These are phyloP conservation scores for Drosophila pseudoananassae DNA, from an alignment of 1,140 invertebrate species.

Conservation along the genomic window DNA sequence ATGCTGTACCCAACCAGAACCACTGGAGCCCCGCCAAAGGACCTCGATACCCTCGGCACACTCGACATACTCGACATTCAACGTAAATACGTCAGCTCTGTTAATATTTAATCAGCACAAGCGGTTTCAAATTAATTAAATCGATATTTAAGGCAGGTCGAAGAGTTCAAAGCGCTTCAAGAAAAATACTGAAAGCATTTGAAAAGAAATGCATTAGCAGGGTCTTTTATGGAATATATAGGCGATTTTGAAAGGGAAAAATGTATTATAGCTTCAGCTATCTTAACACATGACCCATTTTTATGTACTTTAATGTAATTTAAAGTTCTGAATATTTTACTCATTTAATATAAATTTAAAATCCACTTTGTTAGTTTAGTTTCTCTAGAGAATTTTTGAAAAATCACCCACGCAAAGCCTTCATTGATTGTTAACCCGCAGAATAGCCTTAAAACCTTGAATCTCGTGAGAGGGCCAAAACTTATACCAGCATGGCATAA, in stretches of 20 bases:
- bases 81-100: constrained; percentile 39
- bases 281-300: no score
- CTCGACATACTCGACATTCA: constrained; percentile 26
- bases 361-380: no score
- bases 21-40: constrained; percentile 4
- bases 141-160: constrained; percentile 27
- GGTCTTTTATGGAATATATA: background rate
- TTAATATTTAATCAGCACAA: constrained; percentile 51
- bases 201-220: background rate
- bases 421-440: constrained; percentile 2
- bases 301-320: no score
- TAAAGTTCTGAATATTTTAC: no score
- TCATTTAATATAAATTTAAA: no score
- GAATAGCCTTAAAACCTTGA: constrained; percentile 16
- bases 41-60: constrained; percentile 14
- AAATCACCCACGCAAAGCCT: background rate
- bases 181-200: background rate
- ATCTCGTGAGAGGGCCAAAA: constrained; percentile 27
- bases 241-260: no score
- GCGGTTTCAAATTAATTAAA: constrained; percentile 58
- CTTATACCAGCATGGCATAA: constrained; percentile 42
- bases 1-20: constrained; percentile 35
- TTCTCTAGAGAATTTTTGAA: background rate
- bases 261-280: no score
- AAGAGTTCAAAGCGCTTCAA: background rate